Conservation (phyloP, 2,797 vertebrate species). For the Coregonus ussuriensis region DNA sequence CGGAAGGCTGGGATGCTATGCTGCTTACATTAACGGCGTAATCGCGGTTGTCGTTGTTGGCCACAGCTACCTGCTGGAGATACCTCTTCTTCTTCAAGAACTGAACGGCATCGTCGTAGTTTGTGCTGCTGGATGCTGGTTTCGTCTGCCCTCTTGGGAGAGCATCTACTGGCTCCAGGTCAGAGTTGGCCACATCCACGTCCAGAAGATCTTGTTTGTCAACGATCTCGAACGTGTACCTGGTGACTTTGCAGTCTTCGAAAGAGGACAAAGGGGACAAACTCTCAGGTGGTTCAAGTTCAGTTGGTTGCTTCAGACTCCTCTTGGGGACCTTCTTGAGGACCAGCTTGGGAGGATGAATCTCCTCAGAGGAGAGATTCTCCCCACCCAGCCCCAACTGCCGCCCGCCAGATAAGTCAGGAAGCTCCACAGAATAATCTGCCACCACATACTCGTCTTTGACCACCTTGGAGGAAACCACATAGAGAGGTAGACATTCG, state of each 20-base stretch:
- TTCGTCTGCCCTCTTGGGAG: slow-evolving; percentile 90
- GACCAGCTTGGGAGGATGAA: slow-evolving; percentile 90
- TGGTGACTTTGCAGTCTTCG: slow-evolving; percentile 91
- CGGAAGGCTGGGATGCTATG: slow-evolving; percentile 90
- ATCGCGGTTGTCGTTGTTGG: slow-evolving; percentile 86
- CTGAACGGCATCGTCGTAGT: slow-evolving; percentile 98
- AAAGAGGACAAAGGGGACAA: slow-evolving; percentile 89
- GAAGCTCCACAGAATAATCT: slow-evolving; percentile 91
- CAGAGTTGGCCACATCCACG: slow-evolving; percentile 83
- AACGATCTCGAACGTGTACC: slow-evolving; percentile 95
- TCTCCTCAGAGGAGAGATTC: slow-evolving; percentile 78
- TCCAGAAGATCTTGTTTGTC: slow-evolving; percentile 93
- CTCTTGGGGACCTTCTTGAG: slow-evolving; percentile 95
- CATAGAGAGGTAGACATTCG: slow-evolving; percentile 88
- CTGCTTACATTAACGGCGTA: slow-evolving; percentile 89
- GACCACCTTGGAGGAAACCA: slow-evolving; percentile 92
- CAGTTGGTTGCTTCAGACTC: slow-evolving; percentile 81
- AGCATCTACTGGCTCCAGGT: slow-evolving; percentile 88
- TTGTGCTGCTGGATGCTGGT: slow-evolving; percentile 90
- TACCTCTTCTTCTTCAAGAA: slow-evolving; percentile 99
- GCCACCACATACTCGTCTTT: slow-evolving; percentile 97
- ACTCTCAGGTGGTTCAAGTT: slow-evolving; percentile 77
- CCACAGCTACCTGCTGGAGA: slow-evolving; percentile 86
- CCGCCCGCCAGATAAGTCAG: slow-evolving; percentile 81
- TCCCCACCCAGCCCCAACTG: slow-evolving; percentile 83